phyloP scores from a whole-genome alignment of 2,113 vertebrate genomes.

The Pogonocichla stellata region DNA sequence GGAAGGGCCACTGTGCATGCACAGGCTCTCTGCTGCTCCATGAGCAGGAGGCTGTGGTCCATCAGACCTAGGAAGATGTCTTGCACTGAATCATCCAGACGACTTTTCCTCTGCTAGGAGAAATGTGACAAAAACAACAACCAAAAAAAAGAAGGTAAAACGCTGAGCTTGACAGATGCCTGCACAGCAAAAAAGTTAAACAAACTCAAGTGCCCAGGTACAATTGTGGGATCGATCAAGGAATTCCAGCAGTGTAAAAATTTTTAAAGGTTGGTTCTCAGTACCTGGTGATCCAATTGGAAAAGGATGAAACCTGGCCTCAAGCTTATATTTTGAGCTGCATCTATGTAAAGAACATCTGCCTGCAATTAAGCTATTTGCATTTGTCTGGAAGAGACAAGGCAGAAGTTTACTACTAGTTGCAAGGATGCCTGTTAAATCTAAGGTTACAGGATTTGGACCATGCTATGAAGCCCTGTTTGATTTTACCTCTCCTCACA shows the following conservation, averaged over 20 bases:
- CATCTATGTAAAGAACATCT: background rate
- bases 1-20: rapidly evolving
- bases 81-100: background rate
- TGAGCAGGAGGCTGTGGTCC: background rate
- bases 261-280: background rate
- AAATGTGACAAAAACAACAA: background rate
- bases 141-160: background rate
- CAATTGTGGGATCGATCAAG: background rate
- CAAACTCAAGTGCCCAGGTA: background rate
- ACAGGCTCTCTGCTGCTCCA: background rate
- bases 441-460: background rate
- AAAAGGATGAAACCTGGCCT: background rate
- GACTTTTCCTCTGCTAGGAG: background rate
- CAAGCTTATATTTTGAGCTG: background rate
- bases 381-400: background rate
- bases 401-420: background rate
- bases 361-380: background rate
- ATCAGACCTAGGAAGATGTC: background rate
- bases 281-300: background rate
- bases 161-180: background rate
- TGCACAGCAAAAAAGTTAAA: background rate
- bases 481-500: background rate
- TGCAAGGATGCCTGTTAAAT: background rate
- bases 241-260: background rate
- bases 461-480: background rate